These are phyloP conservation scores for Cossypha dichroa DNA, from an alignment of 2,797 vertebrate genomes.

Conservation along the genomic window DNA sequence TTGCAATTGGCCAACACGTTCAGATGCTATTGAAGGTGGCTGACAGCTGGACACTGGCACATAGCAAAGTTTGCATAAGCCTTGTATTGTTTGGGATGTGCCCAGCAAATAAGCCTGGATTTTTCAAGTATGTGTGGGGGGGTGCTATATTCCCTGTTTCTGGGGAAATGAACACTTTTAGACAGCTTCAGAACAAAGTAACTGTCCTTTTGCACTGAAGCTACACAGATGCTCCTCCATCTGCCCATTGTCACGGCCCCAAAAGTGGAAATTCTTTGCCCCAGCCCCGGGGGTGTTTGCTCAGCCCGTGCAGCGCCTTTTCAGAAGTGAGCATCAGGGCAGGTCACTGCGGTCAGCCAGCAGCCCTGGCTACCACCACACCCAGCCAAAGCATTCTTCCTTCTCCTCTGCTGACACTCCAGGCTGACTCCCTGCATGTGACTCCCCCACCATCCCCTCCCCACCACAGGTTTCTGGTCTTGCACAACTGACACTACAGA, in stretches of 20 bases:
- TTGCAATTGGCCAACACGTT: neutral
- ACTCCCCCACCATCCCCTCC: constrained; percentile 39
- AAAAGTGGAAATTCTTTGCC: neutral
- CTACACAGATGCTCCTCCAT: neutral
- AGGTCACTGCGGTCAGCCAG: constrained; percentile 56
- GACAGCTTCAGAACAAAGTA: neutral
- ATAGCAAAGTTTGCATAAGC: neutral
- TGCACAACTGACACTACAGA: constrained; percentile 20
- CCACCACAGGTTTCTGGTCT: constrained; percentile 37
- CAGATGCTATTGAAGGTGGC: neutral
- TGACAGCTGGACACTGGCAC: neutral
- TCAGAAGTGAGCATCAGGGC: constrained; percentile 34
- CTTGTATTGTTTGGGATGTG: neutral
- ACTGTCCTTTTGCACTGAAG: neutral
- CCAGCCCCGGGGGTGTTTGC: neutral
- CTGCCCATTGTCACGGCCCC: constrained; percentile 21
- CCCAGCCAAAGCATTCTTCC: constrained; percentile 60
- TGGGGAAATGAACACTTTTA: neutral
- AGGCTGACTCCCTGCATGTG: constrained; percentile 66
- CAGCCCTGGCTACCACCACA: constrained; percentile 60
- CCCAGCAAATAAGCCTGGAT: neutral
- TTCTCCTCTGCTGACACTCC: constrained; percentile 69
- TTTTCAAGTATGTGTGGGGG: neutral
- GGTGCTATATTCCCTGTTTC: neutral
- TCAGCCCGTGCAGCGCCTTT: neutral